Percentiles rank a stretch among this genome's conserved stretches.
These are phyloP conservation scores for Zonitis immaculata DNA, from an alignment of 2,888 invertebrate species.

Conservation along the genomic window DNA sequence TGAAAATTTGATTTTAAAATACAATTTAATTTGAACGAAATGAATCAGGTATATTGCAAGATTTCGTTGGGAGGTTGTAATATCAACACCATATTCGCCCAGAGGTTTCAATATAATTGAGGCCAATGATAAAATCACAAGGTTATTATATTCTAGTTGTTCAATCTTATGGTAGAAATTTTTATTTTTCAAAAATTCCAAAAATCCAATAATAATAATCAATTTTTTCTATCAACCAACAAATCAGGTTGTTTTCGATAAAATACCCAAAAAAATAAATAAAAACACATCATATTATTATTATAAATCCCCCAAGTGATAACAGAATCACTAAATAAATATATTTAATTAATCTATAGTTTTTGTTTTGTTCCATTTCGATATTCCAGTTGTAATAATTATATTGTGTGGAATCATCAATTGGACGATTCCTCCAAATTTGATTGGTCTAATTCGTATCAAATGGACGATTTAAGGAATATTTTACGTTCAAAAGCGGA, in stretches of 20 bases:
- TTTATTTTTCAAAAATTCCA: neutral
- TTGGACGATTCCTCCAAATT: conserved; percentile 30
- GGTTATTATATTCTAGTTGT: too few relatives aligned
- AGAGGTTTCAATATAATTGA: conserved; percentile 39
- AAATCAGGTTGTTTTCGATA: too few relatives aligned
- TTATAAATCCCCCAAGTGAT: too few relatives aligned
- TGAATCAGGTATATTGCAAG: neutral
- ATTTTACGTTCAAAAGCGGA: conserved; percentile 38
- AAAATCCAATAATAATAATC: neutral
- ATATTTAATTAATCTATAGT: too few relatives aligned
- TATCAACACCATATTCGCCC: conserved; percentile 33
- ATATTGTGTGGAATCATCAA: conserved; percentile 42
- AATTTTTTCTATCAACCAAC: too few relatives aligned
- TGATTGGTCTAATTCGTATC: conserved; percentile 30
- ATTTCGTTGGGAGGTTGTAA: conserved; percentile 13
- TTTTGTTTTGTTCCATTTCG: too few relatives aligned
- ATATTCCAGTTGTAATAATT: conserved; percentile 38
- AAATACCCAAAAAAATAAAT: too few relatives aligned
- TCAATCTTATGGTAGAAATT: neutral
- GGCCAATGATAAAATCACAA: conserved; percentile 43
- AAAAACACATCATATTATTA: too few relatives aligned
- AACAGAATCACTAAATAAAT: too few relatives aligned
- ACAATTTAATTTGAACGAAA: neutral
- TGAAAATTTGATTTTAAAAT: too few relatives aligned
- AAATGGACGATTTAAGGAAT: conserved; percentile 30